Evolutionary conservation across 2,888 invertebrate species (phyloP).

Genomic region (Dolichopus griseipennis): DNA sequence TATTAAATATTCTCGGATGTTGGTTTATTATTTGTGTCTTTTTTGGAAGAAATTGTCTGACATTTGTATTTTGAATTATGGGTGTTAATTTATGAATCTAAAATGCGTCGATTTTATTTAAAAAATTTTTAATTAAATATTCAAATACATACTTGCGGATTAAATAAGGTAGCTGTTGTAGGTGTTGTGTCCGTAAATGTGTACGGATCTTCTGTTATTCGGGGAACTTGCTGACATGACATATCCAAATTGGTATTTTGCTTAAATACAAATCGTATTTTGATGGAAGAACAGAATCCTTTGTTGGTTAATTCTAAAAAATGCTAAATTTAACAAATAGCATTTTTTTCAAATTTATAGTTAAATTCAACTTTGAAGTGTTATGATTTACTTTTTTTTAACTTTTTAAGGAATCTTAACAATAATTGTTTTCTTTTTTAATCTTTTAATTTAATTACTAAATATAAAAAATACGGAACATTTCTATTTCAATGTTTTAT

Average conservation of each 20-base stretch:
- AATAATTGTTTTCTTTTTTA: no score
- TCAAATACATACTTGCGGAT: constrained; percentile 36
- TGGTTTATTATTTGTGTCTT: constrained; percentile 9
- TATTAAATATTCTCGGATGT: constrained; percentile 7
- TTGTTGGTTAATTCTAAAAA: background rate
- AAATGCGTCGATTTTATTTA: background rate
- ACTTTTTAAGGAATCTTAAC: no score
- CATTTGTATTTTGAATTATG: constrained; percentile 20
- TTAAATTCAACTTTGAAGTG: no score
- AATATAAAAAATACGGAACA: no score
- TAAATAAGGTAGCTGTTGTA: constrained; percentile 40
- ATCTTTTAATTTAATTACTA: no score
- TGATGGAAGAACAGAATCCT: constrained; percentile 3
- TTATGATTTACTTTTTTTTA: no score
- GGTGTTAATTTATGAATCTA: constrained; percentile 22
- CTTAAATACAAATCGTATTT: background rate
- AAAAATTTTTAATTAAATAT: background rate
- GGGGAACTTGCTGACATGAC: constrained; percentile 44
- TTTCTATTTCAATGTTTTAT: no score
- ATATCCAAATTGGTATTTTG: constrained; percentile 34
- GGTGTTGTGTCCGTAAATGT: constrained; percentile 43
- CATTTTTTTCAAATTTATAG: background rate
- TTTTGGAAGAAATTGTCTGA: background rate
- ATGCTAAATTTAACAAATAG: background rate
- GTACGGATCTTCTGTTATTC: constrained; percentile 44